Conservation (phyloP, 2,888 invertebrate genomes). For the Sepioteuthis lessoniana region DNA sequence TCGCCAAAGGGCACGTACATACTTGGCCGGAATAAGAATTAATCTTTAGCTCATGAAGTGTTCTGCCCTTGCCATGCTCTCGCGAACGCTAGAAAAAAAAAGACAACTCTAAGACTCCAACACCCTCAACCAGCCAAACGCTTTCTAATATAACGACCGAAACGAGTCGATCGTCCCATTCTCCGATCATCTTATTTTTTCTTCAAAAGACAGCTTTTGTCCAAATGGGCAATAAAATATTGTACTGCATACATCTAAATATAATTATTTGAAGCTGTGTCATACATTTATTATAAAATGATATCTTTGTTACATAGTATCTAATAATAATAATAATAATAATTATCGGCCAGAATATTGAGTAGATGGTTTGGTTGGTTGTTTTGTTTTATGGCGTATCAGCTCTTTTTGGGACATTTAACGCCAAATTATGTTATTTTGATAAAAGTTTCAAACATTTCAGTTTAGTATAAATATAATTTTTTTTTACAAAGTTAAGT, state of each 20-base stretch:
- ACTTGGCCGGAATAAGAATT: not conserved
- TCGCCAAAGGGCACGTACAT: not conserved
- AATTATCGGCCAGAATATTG: too few relatives aligned
- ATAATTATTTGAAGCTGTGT: not conserved
- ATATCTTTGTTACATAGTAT: not conserved
- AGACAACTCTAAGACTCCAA: not conserved
- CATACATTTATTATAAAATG: not conserved
- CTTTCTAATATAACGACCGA: not conserved
- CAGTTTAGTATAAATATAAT: too few relatives aligned
- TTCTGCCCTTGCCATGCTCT: not conserved
- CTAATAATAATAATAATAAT: not conserved
- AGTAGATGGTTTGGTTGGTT: too few relatives aligned
- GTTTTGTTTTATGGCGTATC: too few relatives aligned
- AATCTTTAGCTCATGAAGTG: not conserved
- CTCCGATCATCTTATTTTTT: not conserved
- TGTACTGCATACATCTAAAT: not conserved
- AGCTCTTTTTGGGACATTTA: too few relatives aligned
- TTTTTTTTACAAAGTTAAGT: too few relatives aligned
- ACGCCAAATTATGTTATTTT: too few relatives aligned
- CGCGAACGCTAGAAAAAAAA: not conserved
- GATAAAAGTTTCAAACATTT: too few relatives aligned
- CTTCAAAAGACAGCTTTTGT: not conserved
- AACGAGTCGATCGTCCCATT: not conserved
- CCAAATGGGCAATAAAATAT: not conserved
- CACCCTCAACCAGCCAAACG: not conserved